A percentile compares a stretch with the other conserved stretches of the same genome.
Evolutionary conservation across 2,888 invertebrate species (phyloP).

Genomic region (Eilema depressum): DNA sequence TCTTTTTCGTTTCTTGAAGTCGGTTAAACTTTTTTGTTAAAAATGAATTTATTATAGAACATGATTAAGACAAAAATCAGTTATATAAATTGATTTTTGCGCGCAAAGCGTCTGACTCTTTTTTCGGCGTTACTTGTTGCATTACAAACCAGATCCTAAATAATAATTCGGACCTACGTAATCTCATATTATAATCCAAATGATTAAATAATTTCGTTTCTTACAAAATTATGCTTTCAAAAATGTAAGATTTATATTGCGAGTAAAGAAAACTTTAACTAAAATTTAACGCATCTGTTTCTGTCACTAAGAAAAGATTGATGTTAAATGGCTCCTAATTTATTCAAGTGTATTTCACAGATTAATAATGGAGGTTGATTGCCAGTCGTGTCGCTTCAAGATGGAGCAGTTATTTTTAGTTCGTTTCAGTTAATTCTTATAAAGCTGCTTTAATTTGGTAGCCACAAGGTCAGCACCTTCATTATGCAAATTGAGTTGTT

Average conservation of each 20-base stretch:
- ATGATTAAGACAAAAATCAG: too few relatives aligned
- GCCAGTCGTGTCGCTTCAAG: not conserved
- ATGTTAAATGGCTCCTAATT: slow-evolving; percentile 1
- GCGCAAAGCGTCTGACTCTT: too few relatives aligned
- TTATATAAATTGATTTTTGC: too few relatives aligned
- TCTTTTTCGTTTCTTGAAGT: too few relatives aligned
- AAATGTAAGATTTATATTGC: not conserved
- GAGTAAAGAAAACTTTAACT: not conserved
- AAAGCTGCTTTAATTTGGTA: slow-evolving; percentile 3
- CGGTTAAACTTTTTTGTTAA: too few relatives aligned
- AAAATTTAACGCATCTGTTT: not conserved
- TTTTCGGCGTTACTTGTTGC: not conserved
- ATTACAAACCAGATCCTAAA: too few relatives aligned
- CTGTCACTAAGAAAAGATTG: slow-evolving; percentile 4
- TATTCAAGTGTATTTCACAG: slow-evolving; percentile 6
- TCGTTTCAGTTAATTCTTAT: not conserved
- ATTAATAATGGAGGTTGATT: slow-evolving; percentile 5
- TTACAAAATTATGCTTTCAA: not conserved
- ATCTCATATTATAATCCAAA: not conserved
- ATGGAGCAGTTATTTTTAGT: not conserved
- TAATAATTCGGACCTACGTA: too few relatives aligned
- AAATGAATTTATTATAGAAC: too few relatives aligned
- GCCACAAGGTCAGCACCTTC: slow-evolving; percentile 3
- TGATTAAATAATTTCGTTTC: not conserved
- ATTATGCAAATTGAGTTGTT: slow-evolving; percentile 4